A percentile compares a stretch with the other conserved stretches of the same genome.
Evolutionary conservation across 2,797 vertebrate species (phyloP).

Genomic region (Diceros bicornis): DNA sequence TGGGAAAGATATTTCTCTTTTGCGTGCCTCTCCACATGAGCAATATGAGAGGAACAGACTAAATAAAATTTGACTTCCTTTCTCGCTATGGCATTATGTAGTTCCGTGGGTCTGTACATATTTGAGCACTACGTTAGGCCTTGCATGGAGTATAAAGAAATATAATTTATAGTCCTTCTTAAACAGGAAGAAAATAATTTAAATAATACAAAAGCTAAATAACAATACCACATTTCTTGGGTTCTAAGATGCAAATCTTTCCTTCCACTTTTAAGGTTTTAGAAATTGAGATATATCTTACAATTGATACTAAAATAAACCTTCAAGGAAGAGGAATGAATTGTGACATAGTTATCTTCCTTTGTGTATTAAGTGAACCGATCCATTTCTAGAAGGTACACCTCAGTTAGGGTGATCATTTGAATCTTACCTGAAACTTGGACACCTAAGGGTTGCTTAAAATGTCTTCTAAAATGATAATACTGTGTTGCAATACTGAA

Average conservation of each 20-base stretch:
- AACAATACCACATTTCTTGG: neutral
- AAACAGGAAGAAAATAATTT: constrained; percentile 30
- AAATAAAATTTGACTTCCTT: neutral
- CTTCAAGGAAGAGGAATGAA: neutral
- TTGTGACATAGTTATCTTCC: neutral
- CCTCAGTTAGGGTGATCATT: neutral
- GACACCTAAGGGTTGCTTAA: neutral
- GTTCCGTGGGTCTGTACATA: neutral
- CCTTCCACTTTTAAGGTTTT: neutral
- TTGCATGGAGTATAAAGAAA: neutral
- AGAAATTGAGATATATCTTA: neutral
- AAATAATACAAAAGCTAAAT: neutral
- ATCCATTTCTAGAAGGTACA: neutral
- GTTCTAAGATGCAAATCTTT: neutral
- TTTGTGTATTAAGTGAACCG: neutral
- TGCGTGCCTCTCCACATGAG: neutral
- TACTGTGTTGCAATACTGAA: neutral
- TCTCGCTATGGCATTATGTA: neutral
- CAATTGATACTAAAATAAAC: neutral
- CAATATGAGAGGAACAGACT: neutral
- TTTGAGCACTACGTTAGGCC: neutral
- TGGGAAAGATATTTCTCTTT: neutral
- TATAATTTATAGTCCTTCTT: neutral
- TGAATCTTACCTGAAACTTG: neutral
- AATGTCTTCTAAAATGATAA: neutral